phyloP scores from a whole-genome alignment of 2,888 invertebrate genomes.

The Pecten maximus region DNA sequence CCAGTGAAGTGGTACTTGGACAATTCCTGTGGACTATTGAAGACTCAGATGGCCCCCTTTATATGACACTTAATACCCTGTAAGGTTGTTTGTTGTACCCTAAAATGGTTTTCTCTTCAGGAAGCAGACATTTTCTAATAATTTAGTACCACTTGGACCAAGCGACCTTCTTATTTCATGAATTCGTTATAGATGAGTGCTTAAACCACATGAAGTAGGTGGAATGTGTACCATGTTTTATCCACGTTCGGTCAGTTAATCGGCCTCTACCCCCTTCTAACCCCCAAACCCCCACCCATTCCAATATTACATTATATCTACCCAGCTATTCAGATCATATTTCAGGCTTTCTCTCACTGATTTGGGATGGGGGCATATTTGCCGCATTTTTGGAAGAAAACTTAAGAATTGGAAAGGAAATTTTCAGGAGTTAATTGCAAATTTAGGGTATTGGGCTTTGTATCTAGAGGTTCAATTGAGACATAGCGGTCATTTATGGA shows the following conservation, averaged over 20 bases:
- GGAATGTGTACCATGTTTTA: background rate
- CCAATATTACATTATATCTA: too few relatives aligned
- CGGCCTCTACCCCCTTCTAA: too few relatives aligned
- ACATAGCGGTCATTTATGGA: too few relatives aligned
- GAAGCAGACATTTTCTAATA: background rate
- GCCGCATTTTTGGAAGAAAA: too few relatives aligned
- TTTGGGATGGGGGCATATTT: too few relatives aligned
- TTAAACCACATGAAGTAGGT: background rate
- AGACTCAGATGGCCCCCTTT: background rate
- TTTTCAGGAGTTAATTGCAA: too few relatives aligned
- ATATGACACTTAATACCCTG: background rate
- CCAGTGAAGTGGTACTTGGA: background rate
- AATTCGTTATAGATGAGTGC: background rate
- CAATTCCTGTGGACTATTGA: background rate
- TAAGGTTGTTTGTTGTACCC: background rate
- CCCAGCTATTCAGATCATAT: too few relatives aligned
- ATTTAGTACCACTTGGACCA: background rate
- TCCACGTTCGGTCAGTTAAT: background rate
- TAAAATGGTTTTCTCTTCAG: conserved; percentile 5
- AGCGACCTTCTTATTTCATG: background rate
- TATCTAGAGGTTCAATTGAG: too few relatives aligned
- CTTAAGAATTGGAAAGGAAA: too few relatives aligned
- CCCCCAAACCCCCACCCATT: too few relatives aligned
- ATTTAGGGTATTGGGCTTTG: too few relatives aligned
- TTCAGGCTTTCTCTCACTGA: too few relatives aligned